Percentiles rank a stretch among this genome's conserved stretches.
Conservation (phyloP, 2,888 invertebrate genomes). For the Anthrax anthrax region DNA sequence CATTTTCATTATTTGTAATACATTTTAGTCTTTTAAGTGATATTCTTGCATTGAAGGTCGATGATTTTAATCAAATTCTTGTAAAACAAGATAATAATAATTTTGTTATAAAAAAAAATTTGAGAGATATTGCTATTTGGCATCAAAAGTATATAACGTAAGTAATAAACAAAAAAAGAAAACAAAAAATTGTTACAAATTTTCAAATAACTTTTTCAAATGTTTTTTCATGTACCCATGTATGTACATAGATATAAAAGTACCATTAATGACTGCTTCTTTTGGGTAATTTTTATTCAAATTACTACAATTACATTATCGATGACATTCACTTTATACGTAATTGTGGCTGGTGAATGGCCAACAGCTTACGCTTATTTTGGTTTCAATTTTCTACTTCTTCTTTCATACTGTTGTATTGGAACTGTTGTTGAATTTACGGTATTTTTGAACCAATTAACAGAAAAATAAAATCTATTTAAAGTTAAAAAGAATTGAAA, state of each 20-base stretch:
- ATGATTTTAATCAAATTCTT: background rate
- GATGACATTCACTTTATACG: background rate
- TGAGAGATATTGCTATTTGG: background rate
- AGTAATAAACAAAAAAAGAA: no score
- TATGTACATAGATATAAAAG: no score
- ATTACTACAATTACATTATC: background rate
- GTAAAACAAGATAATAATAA: background rate
- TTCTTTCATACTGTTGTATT: background rate
- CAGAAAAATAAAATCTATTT: no score
- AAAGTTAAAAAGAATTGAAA: no score
- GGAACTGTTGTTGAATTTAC: background rate
- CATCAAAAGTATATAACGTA: background rate
- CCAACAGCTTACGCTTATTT: background rate
- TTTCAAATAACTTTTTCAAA: no score
- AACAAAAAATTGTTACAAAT: no score
- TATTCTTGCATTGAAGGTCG: background rate
- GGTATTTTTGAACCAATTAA: no score
- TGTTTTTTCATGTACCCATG: no score
- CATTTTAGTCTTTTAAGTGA: background rate
- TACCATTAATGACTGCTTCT: background rate
- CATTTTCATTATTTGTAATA: background rate
- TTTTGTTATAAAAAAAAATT: background rate
- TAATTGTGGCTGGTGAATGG: background rate
- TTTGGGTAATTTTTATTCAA: background rate
- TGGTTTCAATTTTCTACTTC: background rate